phyloP scores from a whole-genome alignment of 2,797 vertebrate genomes.

The Enteromius treurensis region DNA sequence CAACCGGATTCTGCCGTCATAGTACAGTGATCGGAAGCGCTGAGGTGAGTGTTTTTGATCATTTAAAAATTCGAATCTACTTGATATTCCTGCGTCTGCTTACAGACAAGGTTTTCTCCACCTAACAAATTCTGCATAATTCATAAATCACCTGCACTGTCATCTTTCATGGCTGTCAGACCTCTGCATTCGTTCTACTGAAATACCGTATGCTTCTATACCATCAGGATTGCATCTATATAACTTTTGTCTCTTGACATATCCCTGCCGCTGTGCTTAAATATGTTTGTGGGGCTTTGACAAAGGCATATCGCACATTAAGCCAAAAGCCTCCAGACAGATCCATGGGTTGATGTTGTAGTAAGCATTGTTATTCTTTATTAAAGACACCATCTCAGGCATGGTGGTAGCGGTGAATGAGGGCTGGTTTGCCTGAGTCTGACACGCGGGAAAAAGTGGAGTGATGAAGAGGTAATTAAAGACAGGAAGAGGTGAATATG shows the following conservation, averaged over 20 bases:
- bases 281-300: constrained; percentile 20
- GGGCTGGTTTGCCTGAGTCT: constrained; percentile 67
- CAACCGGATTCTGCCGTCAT: neutral
- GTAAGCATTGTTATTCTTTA: constrained; percentile 44
- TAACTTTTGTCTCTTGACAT: constrained; percentile 17
- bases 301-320: constrained; percentile 30
- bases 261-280: constrained; percentile 15
- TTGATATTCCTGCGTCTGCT: constrained; percentile 17
- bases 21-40: neutral
- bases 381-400: constrained; percentile 51
- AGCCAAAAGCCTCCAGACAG: constrained; percentile 21
- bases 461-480: constrained; percentile 91
- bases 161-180: constrained; percentile 30
- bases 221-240: constrained; percentile 7
- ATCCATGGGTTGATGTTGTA: constrained; percentile 15
- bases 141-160: constrained; percentile 35
- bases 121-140: constrained; percentile 37
- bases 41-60: constrained; percentile 1
- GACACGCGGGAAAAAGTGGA: constrained; percentile 76
- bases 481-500: constrained; percentile 84
- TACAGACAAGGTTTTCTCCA: neutral
- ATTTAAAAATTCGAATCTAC: constrained; percentile 9
- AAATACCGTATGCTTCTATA: constrained; percentile 3
- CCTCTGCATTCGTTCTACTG: neutral
- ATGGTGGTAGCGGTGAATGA: constrained; percentile 59